Evolutionary conservation across 2,888 invertebrate species (phyloP).

Genomic region (Papilio demoleus): DNA sequence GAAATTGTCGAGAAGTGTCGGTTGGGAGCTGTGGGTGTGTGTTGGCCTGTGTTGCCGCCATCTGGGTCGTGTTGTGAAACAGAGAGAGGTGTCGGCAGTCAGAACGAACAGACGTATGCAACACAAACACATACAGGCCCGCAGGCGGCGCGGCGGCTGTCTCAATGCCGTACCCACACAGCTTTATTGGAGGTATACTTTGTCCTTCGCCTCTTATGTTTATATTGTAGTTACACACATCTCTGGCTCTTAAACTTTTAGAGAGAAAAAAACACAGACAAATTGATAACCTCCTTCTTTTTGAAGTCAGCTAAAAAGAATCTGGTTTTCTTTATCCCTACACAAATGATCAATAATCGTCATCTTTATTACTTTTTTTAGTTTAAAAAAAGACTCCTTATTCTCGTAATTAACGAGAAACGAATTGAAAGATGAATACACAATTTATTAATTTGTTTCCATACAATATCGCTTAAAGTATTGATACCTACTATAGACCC

Average conservation of each 20-base stretch:
- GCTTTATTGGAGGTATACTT: slow-evolving; percentile 1
- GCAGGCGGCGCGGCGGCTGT: slow-evolving; percentile 37
- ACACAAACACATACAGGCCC: slow-evolving; percentile 25
- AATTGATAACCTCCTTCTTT: too few species aligned
- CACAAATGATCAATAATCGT: too few species aligned
- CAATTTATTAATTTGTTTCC: too few species aligned
- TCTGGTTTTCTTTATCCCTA: too few species aligned
- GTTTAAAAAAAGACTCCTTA: too few species aligned
- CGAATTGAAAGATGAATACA: too few species aligned
- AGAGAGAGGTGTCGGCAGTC: slow-evolving; percentile 55
- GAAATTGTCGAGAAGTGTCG: slow-evolving; percentile 43
- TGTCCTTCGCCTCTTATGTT: slow-evolving; percentile 14
- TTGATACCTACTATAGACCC: not conserved
- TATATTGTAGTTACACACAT: not conserved
- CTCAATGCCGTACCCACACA: slow-evolving; percentile 18
- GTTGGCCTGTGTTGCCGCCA: slow-evolving; percentile 49
- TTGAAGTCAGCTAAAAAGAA: too few species aligned
- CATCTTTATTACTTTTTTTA: too few species aligned
- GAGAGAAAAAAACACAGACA: not conserved
- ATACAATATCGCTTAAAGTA: not conserved
- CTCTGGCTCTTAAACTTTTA: not conserved
- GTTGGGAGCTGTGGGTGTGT: slow-evolving; percentile 45
- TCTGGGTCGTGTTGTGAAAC: slow-evolving; percentile 65
- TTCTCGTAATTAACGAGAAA: not conserved
- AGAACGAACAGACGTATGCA: slow-evolving; percentile 31